A percentile compares a stretch with the other conserved stretches of the same genome.
These are phyloP conservation scores for Clunio marinus DNA, from an alignment of 2,888 invertebrate species.

Conservation along the genomic window DNA sequence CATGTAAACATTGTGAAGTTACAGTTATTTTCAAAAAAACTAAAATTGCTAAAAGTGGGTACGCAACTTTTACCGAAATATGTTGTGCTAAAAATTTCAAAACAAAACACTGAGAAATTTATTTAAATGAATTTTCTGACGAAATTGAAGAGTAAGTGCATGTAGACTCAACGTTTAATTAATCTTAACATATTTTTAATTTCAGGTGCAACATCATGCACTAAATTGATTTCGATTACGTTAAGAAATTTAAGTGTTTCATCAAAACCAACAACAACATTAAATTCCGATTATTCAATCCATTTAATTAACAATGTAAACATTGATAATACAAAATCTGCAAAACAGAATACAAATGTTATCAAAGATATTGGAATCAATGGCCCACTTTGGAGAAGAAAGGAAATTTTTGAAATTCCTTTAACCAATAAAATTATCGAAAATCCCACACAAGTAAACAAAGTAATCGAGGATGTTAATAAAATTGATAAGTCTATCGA, in stretches of 20 bases:
- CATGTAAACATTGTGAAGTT: no score
- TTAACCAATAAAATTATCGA: slow-evolving; percentile 38
- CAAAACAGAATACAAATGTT: neutral
- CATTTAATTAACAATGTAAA: neutral
- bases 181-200: neutral
- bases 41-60: no score
- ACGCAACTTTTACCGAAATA: neutral
- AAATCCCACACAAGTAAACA: slow-evolving; percentile 12
- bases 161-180: neutral
- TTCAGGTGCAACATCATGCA: neutral
- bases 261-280: neutral
- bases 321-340: neutral
- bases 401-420: slow-evolving; percentile 35
- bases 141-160: slow-evolving; percentile 21
- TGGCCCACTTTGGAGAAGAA: slow-evolving; percentile 16
- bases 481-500: slow-evolving; percentile 6
- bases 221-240: slow-evolving; percentile 6
- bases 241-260: slow-evolving; percentile 16
- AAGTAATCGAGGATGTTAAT: slow-evolving; percentile 9
- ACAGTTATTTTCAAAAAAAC: no score
- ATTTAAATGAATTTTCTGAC: slow-evolving; percentile 26
- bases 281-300: neutral
- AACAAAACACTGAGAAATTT: neutral
- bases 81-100: neutral
- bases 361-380: slow-evolving; percentile 25